Percentiles rank a stretch among this genome's conserved stretches.
Evolutionary conservation across 1,140 invertebrate genomes (phyloP).

Genomic region (Melanaphis sacchari): DNA sequence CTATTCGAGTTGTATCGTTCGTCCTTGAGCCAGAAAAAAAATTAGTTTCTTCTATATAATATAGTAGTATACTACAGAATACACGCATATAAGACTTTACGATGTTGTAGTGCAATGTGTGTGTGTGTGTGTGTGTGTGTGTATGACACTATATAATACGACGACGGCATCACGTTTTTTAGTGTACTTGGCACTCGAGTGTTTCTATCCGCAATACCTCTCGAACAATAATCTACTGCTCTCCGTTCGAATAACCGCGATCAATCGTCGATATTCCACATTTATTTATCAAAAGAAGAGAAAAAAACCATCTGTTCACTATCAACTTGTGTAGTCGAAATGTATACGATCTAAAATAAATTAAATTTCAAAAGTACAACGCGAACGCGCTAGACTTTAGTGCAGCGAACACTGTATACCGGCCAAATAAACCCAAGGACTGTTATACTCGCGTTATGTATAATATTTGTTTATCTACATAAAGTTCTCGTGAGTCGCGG

Average conservation of each 20-base stretch:
- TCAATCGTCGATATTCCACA: slow-evolving; percentile 44
- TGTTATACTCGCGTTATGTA: neutral
- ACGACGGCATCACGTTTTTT: neutral
- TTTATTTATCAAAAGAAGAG: slow-evolving; percentile 21
- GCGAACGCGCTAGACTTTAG: neutral
- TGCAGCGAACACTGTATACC: neutral
- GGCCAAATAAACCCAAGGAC: slow-evolving; percentile 39
- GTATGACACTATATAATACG: neutral
- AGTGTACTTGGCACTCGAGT: slow-evolving; percentile 30
- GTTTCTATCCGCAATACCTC: slow-evolving; percentile 41
- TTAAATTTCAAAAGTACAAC: slow-evolving; percentile 28
- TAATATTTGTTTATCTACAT: slow-evolving; percentile 19
- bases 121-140: neutral
- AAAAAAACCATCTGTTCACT: slow-evolving; percentile 41
- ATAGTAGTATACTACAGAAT: neutral
- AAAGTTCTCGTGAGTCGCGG: neutral
- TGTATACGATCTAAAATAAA: neutral
- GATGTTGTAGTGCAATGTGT: neutral
- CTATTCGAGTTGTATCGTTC: neutral
- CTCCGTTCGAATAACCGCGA: slow-evolving; percentile 22
- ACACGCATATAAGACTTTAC: neutral
- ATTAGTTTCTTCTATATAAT: neutral
- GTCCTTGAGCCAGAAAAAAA: slow-evolving; percentile 9
- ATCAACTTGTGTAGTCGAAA: slow-evolving; percentile 40
- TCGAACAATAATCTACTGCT: slow-evolving; percentile 5